phyloP scores from a whole-genome alignment of 2,113 vertebrate genomes.

The Platichthys flesus region DNA sequence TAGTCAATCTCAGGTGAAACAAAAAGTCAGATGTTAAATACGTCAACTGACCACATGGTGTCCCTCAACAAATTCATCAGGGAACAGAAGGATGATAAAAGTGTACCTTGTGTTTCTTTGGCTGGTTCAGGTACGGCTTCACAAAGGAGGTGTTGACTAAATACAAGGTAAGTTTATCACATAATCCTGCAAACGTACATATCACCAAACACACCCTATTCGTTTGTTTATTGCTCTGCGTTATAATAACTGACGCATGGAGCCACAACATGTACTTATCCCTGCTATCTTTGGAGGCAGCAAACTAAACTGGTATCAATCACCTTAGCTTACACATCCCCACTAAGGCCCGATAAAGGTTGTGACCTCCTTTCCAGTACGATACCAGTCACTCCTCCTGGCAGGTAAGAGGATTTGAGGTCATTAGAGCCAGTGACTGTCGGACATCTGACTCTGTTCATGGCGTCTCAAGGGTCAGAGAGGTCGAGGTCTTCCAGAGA shows the following conservation, averaged over 20 bases:
- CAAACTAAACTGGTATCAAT: not conserved
- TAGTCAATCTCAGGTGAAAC: conserved; percentile 91
- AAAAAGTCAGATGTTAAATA: not conserved
- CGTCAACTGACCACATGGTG: not conserved
- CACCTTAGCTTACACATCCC: not conserved
- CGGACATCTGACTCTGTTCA: no score
- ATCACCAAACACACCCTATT: not conserved
- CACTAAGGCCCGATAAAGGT: conserved; percentile 5
- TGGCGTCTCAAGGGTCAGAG: not conserved
- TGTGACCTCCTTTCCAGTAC: not conserved
- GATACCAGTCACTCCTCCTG: not conserved
- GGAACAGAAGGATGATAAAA: not conserved
- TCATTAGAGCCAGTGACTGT: not conserved
- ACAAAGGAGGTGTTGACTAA: conserved; percentile 94
- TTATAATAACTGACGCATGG: not conserved
- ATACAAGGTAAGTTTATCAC: conserved; percentile 85
- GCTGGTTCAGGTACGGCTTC: conserved; percentile 89
- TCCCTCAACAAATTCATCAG: not conserved
- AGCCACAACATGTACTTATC: conserved; percentile 1
- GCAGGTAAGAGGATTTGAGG: not conserved
- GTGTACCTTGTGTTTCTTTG: not conserved
- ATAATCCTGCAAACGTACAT: not conserved
- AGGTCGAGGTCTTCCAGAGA: not conserved
- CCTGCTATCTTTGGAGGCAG: not conserved
- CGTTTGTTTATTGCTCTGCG: not conserved